These are phyloP conservation scores for Eupithecia pulchellata DNA, from an alignment of 2,888 invertebrate species.

Conservation along the genomic window DNA sequence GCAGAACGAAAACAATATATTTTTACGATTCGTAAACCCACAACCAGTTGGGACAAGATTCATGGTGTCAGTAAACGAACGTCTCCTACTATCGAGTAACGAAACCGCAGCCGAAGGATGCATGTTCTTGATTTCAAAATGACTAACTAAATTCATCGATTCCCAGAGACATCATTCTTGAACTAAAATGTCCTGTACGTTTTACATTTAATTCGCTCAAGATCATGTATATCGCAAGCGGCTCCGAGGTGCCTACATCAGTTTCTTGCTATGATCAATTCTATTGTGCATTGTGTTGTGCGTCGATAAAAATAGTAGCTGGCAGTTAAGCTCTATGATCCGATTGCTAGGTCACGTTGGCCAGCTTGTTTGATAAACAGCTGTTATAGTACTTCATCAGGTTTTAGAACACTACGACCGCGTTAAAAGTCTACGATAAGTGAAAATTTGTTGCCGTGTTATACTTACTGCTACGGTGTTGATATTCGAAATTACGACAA, in stretches of 20 bases:
- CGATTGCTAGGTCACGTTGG: constrained; percentile 22
- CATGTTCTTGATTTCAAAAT: too few relatives aligned
- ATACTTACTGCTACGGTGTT: background rate
- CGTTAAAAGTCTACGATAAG: background rate
- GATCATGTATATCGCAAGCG: background rate
- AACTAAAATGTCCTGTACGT: too few relatives aligned
- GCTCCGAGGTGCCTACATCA: background rate
- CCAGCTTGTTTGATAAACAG: constrained; percentile 1
- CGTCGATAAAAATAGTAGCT: constrained; percentile 25
- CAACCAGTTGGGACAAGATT: too few relatives aligned
- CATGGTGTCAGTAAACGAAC: too few relatives aligned
- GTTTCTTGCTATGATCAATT: constrained; percentile 20
- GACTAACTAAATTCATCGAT: too few relatives aligned
- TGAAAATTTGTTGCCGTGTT: background rate
- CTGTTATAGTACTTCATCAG: background rate
- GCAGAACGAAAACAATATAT: too few relatives aligned
- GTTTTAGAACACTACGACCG: background rate
- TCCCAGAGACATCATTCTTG: too few relatives aligned
- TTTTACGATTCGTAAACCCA: too few relatives aligned
- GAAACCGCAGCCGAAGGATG: too few relatives aligned
- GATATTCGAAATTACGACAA: too few relatives aligned
- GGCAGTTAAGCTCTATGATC: constrained; percentile 31
- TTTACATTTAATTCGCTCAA: background rate
- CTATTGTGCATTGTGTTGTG: constrained; percentile 43
- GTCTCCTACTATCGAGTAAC: too few relatives aligned